Percentiles rank a stretch among this genome's conserved stretches.
These are phyloP conservation scores for Brenthis daphne DNA, from an alignment of 2,888 invertebrate species.

Conservation along the genomic window DNA sequence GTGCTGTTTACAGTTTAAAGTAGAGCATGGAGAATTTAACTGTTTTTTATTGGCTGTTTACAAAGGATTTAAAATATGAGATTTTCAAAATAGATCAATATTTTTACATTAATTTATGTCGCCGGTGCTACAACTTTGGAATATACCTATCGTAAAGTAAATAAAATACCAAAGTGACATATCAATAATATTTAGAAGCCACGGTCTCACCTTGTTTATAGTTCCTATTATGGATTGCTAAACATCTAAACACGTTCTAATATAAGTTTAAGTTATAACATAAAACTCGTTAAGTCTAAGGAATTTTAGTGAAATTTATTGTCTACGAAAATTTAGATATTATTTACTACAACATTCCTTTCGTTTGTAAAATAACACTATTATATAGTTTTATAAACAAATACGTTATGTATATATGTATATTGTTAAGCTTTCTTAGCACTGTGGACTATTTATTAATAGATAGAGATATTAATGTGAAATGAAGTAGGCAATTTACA, in stretches of 20 bases:
- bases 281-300: slow-evolving; percentile 19
- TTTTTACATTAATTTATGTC: slow-evolving; percentile 22
- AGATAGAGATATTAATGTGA: slow-evolving; percentile 54
- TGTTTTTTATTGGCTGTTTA: slow-evolving; percentile 24
- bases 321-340: slow-evolving; percentile 9
- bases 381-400: slow-evolving; percentile 26
- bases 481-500: slow-evolving; percentile 56
- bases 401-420: slow-evolving; percentile 51
- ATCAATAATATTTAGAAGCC: slow-evolving; percentile 28
- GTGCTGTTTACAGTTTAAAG: slow-evolving; percentile 34
- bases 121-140: slow-evolving; percentile 31
- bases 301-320: slow-evolving; percentile 16
- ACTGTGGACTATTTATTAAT: slow-evolving; percentile 74
- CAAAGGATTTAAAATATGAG: slow-evolving; percentile 11
- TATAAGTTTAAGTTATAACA: slow-evolving; percentile 6
- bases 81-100: slow-evolving; percentile 20
- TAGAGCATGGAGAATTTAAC: slow-evolving; percentile 21
- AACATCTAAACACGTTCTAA: slow-evolving; percentile 15
- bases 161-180: slow-evolving; percentile 35
- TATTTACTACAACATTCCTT: slow-evolving; percentile 18
- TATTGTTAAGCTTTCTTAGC: slow-evolving; percentile 62
- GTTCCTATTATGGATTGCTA: slow-evolving; percentile 38
- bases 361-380: slow-evolving; percentile 22
- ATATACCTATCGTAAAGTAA: slow-evolving; percentile 21
- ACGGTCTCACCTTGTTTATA: slow-evolving; percentile 32